Conservation (phyloP, 2,797 vertebrate genomes). For the Malacoraja senta region DNA sequence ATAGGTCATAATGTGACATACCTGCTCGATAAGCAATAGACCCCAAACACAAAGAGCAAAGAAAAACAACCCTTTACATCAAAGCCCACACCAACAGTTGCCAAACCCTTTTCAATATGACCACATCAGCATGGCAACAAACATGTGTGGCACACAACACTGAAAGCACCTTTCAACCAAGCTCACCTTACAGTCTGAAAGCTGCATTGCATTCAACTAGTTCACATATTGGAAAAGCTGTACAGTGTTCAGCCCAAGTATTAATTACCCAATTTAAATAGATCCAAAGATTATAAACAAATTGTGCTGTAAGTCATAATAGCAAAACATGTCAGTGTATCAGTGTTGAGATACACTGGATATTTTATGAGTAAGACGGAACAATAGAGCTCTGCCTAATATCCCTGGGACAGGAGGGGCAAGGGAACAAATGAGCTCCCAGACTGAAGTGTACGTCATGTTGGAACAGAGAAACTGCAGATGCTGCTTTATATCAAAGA, state of each 20-base stretch:
- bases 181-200: not conserved
- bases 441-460: not conserved
- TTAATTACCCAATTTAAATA: conserved; percentile 6
- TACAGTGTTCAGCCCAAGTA: not conserved
- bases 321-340: not conserved
- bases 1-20: not conserved
- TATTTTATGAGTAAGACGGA: not conserved
- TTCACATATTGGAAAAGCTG: not conserved
- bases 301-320: not conserved
- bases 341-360: not conserved
- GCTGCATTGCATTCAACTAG: not conserved
- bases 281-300: not conserved
- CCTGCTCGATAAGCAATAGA: not conserved
- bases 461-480: no score
- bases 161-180: not conserved
- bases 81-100: not conserved
- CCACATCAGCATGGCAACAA: not conserved
- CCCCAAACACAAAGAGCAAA: not conserved
- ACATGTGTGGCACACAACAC: not conserved
- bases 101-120: not conserved
- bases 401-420: not conserved
- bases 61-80: not conserved
- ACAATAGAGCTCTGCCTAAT: not conserved
- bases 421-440: not conserved
- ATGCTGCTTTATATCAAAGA: no score